Evolutionary conservation across 2,888 invertebrate species (phyloP), one percentile per base, ranked within the genome.

Genomic region (Cheilosia impressa): DNA sequence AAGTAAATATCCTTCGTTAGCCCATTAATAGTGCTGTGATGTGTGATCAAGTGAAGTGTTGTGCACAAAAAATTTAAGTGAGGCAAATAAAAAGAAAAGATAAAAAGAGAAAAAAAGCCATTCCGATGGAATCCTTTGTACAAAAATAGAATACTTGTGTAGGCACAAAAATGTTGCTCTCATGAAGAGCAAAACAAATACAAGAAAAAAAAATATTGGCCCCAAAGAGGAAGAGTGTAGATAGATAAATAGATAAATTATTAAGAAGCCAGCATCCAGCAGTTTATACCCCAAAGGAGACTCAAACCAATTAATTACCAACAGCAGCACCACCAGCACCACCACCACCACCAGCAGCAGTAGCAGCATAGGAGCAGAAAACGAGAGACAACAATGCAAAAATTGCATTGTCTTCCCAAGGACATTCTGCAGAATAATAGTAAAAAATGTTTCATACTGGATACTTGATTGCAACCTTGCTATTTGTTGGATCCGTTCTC

Each of bases 401-500:
- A 89, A 88, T 89, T 89, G 89, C 88, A 89, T 90, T 90, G 88
- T 88, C 89, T 89, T 88, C 88, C 85, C 90, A 90, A 90, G 90
- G 90, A 90, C 89, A 89, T 89, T 88, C 79, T 84, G 80, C 75
- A 80, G 80, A 88, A 89, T 89, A 90, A 88, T 88, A 89, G 88
- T 83, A 87, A 84, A 88, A 88, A 87, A 89, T 89, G 88, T 87
- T 87, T 87, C 81, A 87, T 83, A 84, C 87, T 88, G 87, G 88
- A 87, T 88, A 88, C 88, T 84, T 88, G 88, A 89, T 88, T 85
- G 87, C 87, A 88, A 87, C 87, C 80, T 79, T 88, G 85, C 87
- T 81, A 80, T 84, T 84, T 71, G 84, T 71, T 80, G 85, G 85
- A 81, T 76, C 75, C 75, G 65, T 84, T 80, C 81, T 85, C 76